These are phyloP conservation scores for Nomada lathburiana DNA, from an alignment of 2,888 invertebrate species.

Conservation along the genomic window DNA sequence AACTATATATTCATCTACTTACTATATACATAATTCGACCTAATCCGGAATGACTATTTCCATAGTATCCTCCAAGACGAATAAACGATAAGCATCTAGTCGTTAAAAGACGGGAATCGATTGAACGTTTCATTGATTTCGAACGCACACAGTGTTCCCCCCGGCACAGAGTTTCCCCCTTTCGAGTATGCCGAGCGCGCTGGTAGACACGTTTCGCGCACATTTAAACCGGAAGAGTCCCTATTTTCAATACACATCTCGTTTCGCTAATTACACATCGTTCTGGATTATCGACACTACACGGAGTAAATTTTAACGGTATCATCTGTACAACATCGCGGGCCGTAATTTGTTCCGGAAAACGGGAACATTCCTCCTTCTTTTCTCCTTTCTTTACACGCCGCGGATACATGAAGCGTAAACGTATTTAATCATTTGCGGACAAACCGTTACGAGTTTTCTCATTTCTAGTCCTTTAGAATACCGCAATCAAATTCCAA, in stretches of 20 bases:
- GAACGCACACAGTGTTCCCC: not conserved
- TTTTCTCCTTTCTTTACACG: not conserved
- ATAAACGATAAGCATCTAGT: too few species aligned
- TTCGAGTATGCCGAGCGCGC: conserved; percentile 4
- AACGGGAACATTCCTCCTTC: not conserved
- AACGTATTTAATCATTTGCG: conserved; percentile 15
- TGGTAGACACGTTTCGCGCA: conserved; percentile 47
- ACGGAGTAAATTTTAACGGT: conserved; percentile 25
- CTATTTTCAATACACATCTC: conserved; percentile 30
- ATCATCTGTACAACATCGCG: conserved; percentile 30
- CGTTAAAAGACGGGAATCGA: too few species aligned
- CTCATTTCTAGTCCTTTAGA: not conserved
- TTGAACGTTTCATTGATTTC: not conserved
- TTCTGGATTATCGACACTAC: conserved; percentile 39
- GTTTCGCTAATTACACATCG: conserved; percentile 30
- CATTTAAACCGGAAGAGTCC: conserved; percentile 30
- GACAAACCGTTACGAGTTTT: not conserved
- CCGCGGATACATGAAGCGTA: conserved; percentile 17
- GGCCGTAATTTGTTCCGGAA: not conserved
- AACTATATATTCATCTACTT: not conserved
- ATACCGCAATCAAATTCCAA: conserved; percentile 16
- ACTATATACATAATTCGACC: too few species aligned
- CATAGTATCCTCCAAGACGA: too few species aligned
- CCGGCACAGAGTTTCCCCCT: not conserved
- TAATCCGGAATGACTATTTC: too few species aligned